Evolutionary conservation across 2,888 invertebrate species (phyloP).

Genomic region (Lasioglossum calceatum): DNA sequence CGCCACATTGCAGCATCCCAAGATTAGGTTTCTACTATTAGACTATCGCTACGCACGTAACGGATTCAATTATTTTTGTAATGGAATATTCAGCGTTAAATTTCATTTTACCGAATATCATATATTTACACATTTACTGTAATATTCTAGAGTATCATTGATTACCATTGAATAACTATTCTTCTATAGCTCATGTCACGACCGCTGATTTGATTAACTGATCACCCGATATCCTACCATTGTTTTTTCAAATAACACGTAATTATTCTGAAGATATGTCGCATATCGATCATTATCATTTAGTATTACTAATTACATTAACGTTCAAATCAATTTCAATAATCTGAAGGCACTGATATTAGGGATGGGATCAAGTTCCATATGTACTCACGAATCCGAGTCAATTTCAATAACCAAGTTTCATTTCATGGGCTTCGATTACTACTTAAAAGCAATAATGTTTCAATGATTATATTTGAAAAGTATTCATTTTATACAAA

Average conservation of each 20-base stretch:
- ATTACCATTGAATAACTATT: background rate
- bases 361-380: too few species aligned
- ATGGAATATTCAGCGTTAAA: too few species aligned
- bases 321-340: background rate
- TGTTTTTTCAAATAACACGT: background rate
- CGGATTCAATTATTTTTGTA: background rate
- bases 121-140: background rate
- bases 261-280: background rate
- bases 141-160: background rate
- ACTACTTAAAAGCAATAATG: too few species aligned
- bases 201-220: background rate
- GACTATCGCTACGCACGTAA: background rate
- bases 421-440: too few species aligned
- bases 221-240: background rate
- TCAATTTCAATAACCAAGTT: too few species aligned
- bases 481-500: too few species aligned
- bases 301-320: background rate
- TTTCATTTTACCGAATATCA: background rate
- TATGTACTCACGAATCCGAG: too few species aligned
- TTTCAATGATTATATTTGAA: too few species aligned
- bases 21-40: conserved; percentile 2
- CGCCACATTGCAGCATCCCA: background rate
- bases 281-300: background rate
- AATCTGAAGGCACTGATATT: background rate
- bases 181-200: background rate